Evolutionary conservation across 2,113 vertebrate genomes (phyloP).

Genomic region (Coregonus clupeaformis): DNA sequence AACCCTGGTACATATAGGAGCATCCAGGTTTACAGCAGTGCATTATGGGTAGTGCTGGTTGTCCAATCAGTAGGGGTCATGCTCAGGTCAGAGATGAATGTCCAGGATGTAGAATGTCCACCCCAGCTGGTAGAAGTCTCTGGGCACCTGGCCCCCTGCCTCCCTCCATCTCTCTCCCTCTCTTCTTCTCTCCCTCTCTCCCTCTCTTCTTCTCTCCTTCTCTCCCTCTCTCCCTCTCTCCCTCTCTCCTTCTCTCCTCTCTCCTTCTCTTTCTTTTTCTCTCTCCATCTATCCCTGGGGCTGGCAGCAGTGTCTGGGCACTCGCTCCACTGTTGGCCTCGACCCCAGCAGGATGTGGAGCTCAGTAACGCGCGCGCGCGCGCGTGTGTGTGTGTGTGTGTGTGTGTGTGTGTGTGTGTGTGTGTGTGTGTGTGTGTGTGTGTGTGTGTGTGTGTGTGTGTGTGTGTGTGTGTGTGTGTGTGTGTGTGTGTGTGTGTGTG

Average conservation of each 20-base stretch:
- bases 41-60: conserved; percentile 27
- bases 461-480: too few relatives aligned
- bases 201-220: too few relatives aligned
- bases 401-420: conserved; percentile 12
- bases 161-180: conserved; percentile 17
- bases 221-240: conserved; percentile 20
- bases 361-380: conserved; percentile 53
- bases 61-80: conserved; percentile 30
- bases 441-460: too few relatives aligned
- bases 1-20: background rate
- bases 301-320: conserved; percentile 78
- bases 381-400: conserved; percentile 31
- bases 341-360: conserved; percentile 80
- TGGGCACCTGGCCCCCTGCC: conserved; percentile 50
- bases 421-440: background rate
- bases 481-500: too few relatives aligned
- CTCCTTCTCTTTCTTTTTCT: conserved; percentile 1
- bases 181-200: conserved; percentile 12
- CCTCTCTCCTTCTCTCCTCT: conserved; percentile 22
- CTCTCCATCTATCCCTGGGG: conserved; percentile 72
- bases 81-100: conserved; percentile 8
- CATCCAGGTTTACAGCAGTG: background rate
- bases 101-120: background rate
- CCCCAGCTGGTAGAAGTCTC: conserved; percentile 57
- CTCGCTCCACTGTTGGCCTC: conserved; percentile 75